Conservation (phyloP, 2,888 invertebrate genomes). For the Clitarchus hookeri region DNA sequence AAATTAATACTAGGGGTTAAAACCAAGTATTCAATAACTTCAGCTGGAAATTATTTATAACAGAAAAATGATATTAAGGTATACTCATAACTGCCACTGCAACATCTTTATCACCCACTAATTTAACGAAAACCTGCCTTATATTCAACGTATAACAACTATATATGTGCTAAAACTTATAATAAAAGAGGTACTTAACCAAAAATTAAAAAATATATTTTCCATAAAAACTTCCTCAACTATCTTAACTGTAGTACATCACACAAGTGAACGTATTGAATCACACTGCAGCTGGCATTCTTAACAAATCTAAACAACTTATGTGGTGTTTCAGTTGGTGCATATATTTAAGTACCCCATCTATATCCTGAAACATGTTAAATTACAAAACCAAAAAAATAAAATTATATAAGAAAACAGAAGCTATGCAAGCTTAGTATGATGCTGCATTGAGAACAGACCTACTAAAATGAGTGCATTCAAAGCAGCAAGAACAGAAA, state of each 20-base stretch:
- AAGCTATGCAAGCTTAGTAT: neutral
- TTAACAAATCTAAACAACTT: constrained; percentile 24
- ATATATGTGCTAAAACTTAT: neutral
- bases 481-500: no score
- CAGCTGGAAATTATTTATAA: no score
- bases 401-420: neutral
- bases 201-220: neutral
- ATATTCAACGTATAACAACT: neutral
- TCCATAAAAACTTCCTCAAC: neutral
- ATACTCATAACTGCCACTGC: no score
- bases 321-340: constrained; percentile 38
- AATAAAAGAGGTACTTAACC: neutral
- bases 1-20: neutral
- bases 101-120: neutral
- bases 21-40: neutral
- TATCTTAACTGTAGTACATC: neutral
- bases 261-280: neutral
- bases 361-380: constrained; percentile 40
- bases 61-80: no score
- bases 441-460: neutral
- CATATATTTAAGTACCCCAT: constrained; percentile 42
- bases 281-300: neutral
- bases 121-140: neutral
- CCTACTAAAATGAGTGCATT: neutral
- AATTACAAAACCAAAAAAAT: constrained; percentile 37